Base-by-base conservation (phyloP, 1,140 invertebrate species). In the Palaemon carinicauda region DNA sequence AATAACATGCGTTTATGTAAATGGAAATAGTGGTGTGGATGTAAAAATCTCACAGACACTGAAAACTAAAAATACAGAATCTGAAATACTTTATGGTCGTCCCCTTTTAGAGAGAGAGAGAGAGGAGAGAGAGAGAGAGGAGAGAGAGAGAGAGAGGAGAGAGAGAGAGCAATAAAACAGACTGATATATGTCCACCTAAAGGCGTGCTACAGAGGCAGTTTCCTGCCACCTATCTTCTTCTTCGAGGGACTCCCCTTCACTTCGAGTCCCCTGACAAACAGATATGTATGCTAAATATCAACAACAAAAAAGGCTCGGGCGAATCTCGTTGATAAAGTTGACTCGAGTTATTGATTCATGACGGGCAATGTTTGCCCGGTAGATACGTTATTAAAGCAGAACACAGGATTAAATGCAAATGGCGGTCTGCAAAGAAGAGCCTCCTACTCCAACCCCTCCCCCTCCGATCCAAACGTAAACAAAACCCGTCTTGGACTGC, bases 341-440 rank as follows among this genome's bases (percentile, higher is more conserved):
- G 73, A 75, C 77, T 80, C 77, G n/a, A 19, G 15, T 21, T 15
- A 24, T 80, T 80, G 77, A 80, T 80, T 56, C 33, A 80, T 54
- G 77, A 56, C 53, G n/a, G 21, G 24, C 52, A 56, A 29, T 80
- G 77, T 80, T 80, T 80, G 77, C 77, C 19, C 41, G 54, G 29
- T 19, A 80, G 52, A 80, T 80, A 56, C 77, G 77, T 80, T 80
- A 80, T 80, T 80, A 80, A 80, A 80, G 77, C 77, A 80, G 53
- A 80, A 80, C 77, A 54, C 54, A 29, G 53, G 77, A 80, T 80
- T 31, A 80, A 54, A 80, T 80, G 77, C 77, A 80, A 80, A 80
- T 80, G 52, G 56, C 33, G 27, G 52, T 29, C 77, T 80, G 52
- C 51, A 56, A 75, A 50, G 33, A 54, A 33, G 31, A 29, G 12